Base-by-base conservation (phyloP, 2,113 vertebrate genomes). In the Urocynchramus pylzowi region DNA sequence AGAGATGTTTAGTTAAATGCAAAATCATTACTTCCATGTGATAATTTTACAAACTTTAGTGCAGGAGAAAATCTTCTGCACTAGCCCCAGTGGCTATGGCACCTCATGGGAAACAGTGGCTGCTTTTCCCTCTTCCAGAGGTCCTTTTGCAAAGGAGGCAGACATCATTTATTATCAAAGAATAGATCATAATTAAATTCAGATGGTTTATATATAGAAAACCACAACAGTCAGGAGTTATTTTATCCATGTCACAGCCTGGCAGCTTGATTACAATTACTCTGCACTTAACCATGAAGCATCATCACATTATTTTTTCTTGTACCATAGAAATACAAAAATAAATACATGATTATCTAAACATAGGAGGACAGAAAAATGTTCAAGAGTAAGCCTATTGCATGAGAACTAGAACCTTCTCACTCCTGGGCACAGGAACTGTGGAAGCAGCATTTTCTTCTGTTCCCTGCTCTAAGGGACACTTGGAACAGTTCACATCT, bases 41-140 rank as follows among this genome's bases (percentile, higher is more conserved):
- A 92, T 95, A 90, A 96, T 93, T 88, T 93, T 80, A 64, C 86
- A 93, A 42, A 94, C 56, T 91, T 70, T 85, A 93, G 88, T 49
- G 80, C 45, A 78, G 69, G 64, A 76, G 86, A 92, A 96, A 81
- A 69, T 91, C 63, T 84, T 60, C 24, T 59, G 60, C 16, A 8
- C 52, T 85, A 63, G 37, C 89, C 53, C 67, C 54, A 20, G n/a
- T 91, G 57, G 52, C 79, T 95, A 1, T 67, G 90, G 87, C 84
- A 42, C 39, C 33, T 91, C 44, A 13, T 28, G 39, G 6, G 18
- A 47, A 71, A 90, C 77, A 49, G 10, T 6, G 35, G 21, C 90
- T 96, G 45, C 73, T 92, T 70, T 57, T 69, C 76, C 33, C 6
- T 76, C 12, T 85, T 96, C 89, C 54, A 52, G 84, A 88, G 76